phyloP scores from a whole-genome alignment of 2,113 vertebrate genomes.

The Hoplias malabaricus region DNA sequence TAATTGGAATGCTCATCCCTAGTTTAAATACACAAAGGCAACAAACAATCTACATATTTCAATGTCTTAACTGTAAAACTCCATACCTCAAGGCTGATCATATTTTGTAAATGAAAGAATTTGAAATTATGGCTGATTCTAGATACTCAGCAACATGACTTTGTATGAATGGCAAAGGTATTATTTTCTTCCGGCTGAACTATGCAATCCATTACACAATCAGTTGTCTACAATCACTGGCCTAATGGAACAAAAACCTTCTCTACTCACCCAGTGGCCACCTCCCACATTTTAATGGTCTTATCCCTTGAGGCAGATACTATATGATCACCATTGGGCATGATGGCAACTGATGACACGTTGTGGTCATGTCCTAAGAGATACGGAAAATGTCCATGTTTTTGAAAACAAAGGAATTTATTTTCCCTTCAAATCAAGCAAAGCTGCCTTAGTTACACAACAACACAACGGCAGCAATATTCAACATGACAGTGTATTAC shows the following conservation, averaged over 20 bases:
- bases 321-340: conserved; percentile 99
- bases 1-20: too few relatives aligned
- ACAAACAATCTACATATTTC: too few relatives aligned
- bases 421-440: neutral
- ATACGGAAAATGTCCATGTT: neutral
- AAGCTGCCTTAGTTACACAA: neutral
- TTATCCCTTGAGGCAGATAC: conserved; percentile 99
- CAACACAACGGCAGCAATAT: neutral
- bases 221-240: neutral
- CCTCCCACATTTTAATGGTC: conserved; percentile 99
- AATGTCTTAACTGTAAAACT: too few relatives aligned
- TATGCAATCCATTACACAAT: neutral
- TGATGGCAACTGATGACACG: conserved; percentile 98
- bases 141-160: neutral
- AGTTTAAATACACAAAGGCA: too few relatives aligned
- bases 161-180: neutral
- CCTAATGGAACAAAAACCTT: neutral
- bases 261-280: conserved; percentile 94
- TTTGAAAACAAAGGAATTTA: neutral
- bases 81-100: neutral
- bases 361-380: conserved; percentile 94
- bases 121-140: neutral
- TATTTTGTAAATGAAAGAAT: neutral
- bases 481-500: neutral
- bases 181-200: neutral